Conservation (phyloP, 2,888 invertebrate species). For the Orthonevra nobilis region DNA sequence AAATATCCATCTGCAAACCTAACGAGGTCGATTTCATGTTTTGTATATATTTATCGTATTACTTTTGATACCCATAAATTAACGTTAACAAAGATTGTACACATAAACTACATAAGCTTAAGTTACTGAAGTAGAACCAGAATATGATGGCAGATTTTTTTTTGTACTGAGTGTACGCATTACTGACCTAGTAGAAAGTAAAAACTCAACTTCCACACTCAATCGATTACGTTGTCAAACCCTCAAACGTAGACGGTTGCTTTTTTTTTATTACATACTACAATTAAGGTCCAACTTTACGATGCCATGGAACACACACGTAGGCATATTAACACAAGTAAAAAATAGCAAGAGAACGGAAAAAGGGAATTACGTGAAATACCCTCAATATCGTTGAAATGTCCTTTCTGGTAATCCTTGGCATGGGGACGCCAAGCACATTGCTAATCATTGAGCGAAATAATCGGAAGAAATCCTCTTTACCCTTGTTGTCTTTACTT, state of each 20-base stretch:
- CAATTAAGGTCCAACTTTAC: slow-evolving; percentile 10
- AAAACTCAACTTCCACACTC: neutral
- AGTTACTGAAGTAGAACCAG: no score
- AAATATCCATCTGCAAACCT: no score
- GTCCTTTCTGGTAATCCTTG: slow-evolving; percentile 33
- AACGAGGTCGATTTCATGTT: no score
- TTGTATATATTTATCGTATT: no score
- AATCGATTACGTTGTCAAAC: neutral
- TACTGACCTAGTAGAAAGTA: no score
- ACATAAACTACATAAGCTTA: no score
- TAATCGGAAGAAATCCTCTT: slow-evolving; percentile 47
- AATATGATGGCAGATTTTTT: no score
- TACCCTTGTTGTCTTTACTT: neutral
- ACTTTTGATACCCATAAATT: no score
- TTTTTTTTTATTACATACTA: slow-evolving; percentile 7
- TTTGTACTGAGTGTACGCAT: no score
- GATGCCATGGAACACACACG: slow-evolving; percentile 1
- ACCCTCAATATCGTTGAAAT: slow-evolving; percentile 30
- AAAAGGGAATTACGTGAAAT: slow-evolving; percentile 32
- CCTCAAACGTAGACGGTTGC: neutral
- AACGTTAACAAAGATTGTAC: no score
- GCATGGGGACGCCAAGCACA: slow-evolving; percentile 25
- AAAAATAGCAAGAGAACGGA: slow-evolving; percentile 14
- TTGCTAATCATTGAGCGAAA: slow-evolving; percentile 53
- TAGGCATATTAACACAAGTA: slow-evolving; percentile 7